phyloP scores from a whole-genome alignment of 2,888 invertebrate genomes.

The Pristionchus entomophagus region DNA sequence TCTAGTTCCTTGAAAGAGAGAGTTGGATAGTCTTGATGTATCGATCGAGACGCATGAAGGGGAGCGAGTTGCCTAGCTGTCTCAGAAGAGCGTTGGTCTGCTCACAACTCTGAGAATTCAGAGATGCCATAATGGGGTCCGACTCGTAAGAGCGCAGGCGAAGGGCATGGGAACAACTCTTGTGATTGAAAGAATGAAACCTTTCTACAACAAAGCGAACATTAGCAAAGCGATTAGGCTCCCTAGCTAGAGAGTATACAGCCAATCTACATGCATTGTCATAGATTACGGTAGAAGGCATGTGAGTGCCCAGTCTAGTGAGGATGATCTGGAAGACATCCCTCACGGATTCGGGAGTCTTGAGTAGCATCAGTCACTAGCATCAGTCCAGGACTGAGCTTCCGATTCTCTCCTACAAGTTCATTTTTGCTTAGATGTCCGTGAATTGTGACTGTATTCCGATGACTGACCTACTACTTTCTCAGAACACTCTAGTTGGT shows the following conservation, averaged over 20 bases:
- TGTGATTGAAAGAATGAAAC: background rate
- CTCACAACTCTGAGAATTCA: slow-evolving; percentile 26
- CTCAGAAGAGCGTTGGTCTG: background rate
- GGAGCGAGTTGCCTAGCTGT: background rate
- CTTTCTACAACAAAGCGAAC: slow-evolving; percentile 7
- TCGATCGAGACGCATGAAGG: background rate
- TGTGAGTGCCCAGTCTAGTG: background rate
- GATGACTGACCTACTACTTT: background rate
- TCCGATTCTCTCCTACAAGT: background rate
- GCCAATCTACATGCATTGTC: slow-evolving; percentile 15
- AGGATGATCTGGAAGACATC: background rate
- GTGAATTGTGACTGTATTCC: no score
- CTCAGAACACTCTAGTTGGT: background rate
- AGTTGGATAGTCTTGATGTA: background rate
- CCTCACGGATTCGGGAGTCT: background rate
- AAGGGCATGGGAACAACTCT: slow-evolving; percentile 1
- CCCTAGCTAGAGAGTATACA: background rate
- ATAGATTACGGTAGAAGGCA: background rate
- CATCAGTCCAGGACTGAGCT: background rate
- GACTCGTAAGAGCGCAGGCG: background rate
- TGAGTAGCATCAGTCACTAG: background rate
- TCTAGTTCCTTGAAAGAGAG: background rate
- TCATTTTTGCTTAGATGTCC: background rate
- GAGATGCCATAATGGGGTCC: background rate
- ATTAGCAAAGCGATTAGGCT: background rate